Evolutionary conservation across 2,888 invertebrate genomes (phyloP).

Genomic region (Pteria penguin): DNA sequence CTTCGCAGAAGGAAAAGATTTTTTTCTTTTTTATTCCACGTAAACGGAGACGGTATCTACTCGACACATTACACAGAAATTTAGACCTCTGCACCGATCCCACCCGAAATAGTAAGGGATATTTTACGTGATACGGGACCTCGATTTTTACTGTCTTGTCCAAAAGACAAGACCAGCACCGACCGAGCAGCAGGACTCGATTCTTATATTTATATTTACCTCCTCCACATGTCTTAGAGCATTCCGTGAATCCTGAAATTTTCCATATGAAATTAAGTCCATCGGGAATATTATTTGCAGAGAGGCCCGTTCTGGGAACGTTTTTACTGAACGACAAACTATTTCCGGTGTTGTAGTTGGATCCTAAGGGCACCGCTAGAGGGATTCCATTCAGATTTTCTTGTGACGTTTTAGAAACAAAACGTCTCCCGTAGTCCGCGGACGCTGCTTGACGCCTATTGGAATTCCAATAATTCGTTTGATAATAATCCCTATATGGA

Average conservation of each 20-base stretch:
- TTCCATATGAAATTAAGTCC: constrained; percentile 84
- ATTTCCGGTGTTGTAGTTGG: background rate
- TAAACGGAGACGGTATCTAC: too few relatives aligned
- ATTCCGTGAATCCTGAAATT: constrained; percentile 88
- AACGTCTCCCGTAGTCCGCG: constrained; percentile 12
- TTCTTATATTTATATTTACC: constrained; percentile 66
- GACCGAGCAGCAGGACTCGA: too few relatives aligned
- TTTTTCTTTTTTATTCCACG: too few relatives aligned
- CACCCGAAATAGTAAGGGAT: too few relatives aligned
- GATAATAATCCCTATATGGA: background rate
- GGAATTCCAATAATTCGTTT: background rate
- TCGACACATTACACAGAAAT: too few relatives aligned
- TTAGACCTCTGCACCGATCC: too few relatives aligned
- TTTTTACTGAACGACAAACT: background rate
- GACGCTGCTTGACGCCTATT: constrained; percentile 1
- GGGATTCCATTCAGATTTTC: background rate
- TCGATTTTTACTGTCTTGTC: too few relatives aligned
- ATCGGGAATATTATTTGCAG: constrained; percentile 42
- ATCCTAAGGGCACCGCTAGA: background rate
- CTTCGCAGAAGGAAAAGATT: too few relatives aligned
- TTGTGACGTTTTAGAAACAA: background rate
- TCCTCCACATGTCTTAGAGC: constrained; percentile 84
- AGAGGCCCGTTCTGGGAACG: constrained; percentile 1
- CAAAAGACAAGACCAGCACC: too few relatives aligned
- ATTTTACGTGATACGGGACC: too few relatives aligned